phyloP scores from a whole-genome alignment of 2,797 vertebrate genomes.

The Oophaga sylvatica region DNA sequence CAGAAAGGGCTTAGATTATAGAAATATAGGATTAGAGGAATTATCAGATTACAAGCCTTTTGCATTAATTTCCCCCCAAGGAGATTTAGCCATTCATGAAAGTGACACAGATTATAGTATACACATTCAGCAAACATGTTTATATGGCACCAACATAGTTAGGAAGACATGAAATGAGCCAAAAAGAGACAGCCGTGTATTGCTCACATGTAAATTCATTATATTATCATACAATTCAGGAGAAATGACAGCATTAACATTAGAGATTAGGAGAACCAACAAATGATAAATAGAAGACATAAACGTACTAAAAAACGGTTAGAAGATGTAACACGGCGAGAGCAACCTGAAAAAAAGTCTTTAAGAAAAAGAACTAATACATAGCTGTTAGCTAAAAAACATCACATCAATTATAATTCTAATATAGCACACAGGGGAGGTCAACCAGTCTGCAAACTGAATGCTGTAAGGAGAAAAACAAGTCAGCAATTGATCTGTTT shows the following conservation, averaged over 20 bases:
- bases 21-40: background rate
- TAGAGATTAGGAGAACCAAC: background rate
- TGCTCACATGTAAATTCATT: background rate
- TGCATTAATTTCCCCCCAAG: background rate
- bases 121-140: background rate
- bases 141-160: conserved; percentile 61
- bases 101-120: background rate
- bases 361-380: background rate
- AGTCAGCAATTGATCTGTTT: background rate
- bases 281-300: background rate
- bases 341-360: background rate
- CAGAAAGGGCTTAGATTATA: background rate
- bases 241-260: background rate
- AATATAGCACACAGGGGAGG: background rate
- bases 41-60: background rate
- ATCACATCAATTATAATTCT: background rate
- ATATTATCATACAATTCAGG: background rate
- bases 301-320: background rate
- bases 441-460: background rate
- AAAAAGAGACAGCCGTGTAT: background rate
- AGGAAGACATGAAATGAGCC: conserved; percentile 17
- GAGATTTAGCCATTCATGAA: background rate
- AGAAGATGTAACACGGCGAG: background rate
- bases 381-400: background rate
- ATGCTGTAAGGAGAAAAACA: background rate